Evolutionary conservation across 2,888 invertebrate species (phyloP).

Genomic region (Campoplex capitator): DNA sequence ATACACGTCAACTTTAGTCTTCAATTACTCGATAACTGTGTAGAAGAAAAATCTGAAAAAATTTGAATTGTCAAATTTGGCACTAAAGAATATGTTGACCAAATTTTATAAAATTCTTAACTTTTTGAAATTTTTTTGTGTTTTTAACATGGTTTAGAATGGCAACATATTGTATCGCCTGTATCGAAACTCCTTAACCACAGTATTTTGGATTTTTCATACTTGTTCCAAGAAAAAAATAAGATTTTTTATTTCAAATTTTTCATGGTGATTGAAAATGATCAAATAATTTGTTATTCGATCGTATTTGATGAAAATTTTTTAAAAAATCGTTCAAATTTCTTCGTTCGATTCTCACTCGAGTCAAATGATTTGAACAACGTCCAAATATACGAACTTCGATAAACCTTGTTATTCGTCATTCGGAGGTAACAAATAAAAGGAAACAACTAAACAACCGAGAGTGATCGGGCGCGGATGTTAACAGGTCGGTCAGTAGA

Average conservation of each 20-base stretch:
- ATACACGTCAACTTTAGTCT: no score
- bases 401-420: not conserved
- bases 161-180: no score
- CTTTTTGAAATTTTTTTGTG: no score
- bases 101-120: no score
- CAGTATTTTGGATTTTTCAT: not conserved
- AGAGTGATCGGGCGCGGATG: constrained; percentile 71
- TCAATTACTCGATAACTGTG: no score
- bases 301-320: not conserved
- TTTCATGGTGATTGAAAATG: no score
- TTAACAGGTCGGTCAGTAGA: constrained; percentile 78
- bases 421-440: constrained; percentile 3
- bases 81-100: no score
- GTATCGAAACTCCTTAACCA: no score
- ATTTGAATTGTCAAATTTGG: no score
- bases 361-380: not conserved
- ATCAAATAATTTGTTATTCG: not conserved
- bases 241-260: no score
- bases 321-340: not conserved
- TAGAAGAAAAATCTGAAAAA: no score
- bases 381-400: not conserved
- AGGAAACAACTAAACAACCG: constrained; percentile 44
- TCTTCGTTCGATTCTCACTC: not conserved
- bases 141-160: no score
- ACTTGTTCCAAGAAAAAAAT: not conserved